Evolutionary conservation across 2,888 invertebrate genomes (phyloP).

Genomic region (Tenthredo mesomela): DNA sequence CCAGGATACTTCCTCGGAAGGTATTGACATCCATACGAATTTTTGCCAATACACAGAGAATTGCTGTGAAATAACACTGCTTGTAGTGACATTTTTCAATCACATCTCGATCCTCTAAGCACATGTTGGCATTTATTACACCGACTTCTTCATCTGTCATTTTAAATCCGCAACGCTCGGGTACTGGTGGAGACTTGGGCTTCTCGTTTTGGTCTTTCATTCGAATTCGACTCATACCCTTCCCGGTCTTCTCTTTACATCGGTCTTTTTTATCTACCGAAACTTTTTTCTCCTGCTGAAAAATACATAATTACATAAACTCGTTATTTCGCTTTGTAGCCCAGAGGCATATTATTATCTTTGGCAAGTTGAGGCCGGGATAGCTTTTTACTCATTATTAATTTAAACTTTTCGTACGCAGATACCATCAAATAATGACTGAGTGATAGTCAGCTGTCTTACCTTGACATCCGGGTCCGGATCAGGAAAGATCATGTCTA

Average conservation of each 20-base stretch:
- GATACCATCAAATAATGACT: not conserved
- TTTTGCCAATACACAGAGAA: slow-evolving; percentile 71
- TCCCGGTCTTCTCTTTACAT: slow-evolving; percentile 24
- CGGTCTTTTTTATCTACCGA: slow-evolving; percentile 18
- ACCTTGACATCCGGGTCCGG: slow-evolving; percentile 40
- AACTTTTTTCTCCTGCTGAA: slow-evolving; percentile 19
- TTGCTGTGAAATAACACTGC: slow-evolving; percentile 69
- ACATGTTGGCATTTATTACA: slow-evolving; percentile 65
- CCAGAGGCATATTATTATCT: not conserved
- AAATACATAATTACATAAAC: not conserved
- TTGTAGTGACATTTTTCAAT: slow-evolving; percentile 66
- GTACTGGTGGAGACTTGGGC: slow-evolving; percentile 10
- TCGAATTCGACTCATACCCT: slow-evolving; percentile 41
- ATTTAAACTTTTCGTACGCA: not conserved
- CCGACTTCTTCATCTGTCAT: slow-evolving; percentile 63
- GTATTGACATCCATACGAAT: slow-evolving; percentile 62
- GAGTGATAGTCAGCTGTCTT: not conserved
- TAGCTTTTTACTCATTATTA: not conserved
- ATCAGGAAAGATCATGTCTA: slow-evolving; percentile 69
- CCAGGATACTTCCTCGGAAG: slow-evolving; percentile 64
- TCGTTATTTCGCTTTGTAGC: not conserved
- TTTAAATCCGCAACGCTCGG: slow-evolving; percentile 63
- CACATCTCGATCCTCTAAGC: slow-evolving; percentile 61
- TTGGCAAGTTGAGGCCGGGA: not conserved
- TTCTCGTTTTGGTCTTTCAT: slow-evolving; percentile 53